These are phyloP conservation scores for Girardinus metallicus DNA, from an alignment of 2,797 vertebrate species.

Conservation along the genomic window DNA sequence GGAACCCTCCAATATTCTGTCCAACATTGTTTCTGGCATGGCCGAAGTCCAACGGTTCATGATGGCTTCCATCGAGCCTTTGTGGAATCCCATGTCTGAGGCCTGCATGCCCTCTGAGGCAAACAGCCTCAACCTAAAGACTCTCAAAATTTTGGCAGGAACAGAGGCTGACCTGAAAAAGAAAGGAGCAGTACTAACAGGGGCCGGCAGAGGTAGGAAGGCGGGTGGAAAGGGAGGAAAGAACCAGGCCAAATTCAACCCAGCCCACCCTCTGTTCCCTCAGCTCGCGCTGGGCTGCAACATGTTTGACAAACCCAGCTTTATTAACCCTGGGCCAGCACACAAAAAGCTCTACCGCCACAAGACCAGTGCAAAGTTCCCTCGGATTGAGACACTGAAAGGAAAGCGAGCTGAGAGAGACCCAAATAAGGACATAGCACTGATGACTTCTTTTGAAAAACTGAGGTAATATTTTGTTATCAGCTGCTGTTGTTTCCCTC, in stretches of 20 bases:
- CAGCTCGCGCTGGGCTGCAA: conserved; percentile 89
- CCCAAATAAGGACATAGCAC: conserved; percentile 94
- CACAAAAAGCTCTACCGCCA: conserved; percentile 99
- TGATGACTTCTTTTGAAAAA: conserved; percentile 99
- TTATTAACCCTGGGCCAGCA: conserved; percentile 94
- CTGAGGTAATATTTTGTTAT: conserved; percentile 99
- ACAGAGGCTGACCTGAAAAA: conserved; percentile 95
- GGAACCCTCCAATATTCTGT: conserved; percentile 98
- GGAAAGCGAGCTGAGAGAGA: conserved; percentile 93
- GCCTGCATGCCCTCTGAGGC: conserved; percentile 92
- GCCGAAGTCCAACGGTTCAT: conserved; percentile 99
- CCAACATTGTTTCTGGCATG: conserved; percentile 99
- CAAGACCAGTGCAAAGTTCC: conserved; percentile 97
- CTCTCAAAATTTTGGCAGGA: conserved; percentile 97
- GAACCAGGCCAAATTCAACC: conserved; percentile 88
- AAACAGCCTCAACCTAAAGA: conserved; percentile 98
- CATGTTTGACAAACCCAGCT: conserved; percentile 96
- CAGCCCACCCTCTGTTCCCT: conserved; percentile 86
- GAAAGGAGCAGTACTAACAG: conserved; percentile 85
- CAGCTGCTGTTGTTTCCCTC: conserved; percentile 90
- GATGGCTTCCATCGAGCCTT: conserved; percentile 98
- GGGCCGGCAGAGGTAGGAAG: conserved; percentile 89
- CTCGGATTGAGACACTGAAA: conserved; percentile 97
- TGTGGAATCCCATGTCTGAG: conserved; percentile 93
- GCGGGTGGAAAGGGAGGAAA: conserved; percentile 90